Base-by-base conservation (phyloP, 2,888 invertebrate genomes). In the Aphidoletes aphidimyza region DNA sequence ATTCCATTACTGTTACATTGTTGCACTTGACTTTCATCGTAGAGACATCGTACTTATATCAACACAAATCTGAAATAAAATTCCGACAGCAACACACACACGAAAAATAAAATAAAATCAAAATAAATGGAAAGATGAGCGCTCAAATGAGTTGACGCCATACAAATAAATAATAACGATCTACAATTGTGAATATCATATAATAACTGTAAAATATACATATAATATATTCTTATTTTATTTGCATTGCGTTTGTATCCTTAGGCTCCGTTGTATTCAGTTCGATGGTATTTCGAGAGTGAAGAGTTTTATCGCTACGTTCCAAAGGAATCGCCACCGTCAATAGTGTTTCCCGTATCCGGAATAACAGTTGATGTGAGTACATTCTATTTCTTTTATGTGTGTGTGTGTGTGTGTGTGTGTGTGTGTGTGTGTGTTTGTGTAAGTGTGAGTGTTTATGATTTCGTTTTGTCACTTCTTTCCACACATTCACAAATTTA, bases 291-390 rank as follows among this genome's bases (percentile, higher is more conserved):
- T 89, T 91, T 92, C 87, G 92, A 92, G 86, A 88, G 89, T 42
- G 90, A 91, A 86, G 93, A 93, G 88, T 93, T 93, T 89, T 93
- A 93, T 89, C 91, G 93, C 86, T 93, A 90, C 88, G 91, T 92
- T 85, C 93, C 93, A 47, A 92, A 92, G 86, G 92, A 92, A 87
- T 88, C 90, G 78, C 92, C 92, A 47, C 91, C 92, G 84, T 91
- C 92, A 86, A 90, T 91, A 86, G 91, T 91, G 85, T 93, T 92
- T 88, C 89, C 91, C 26, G 91, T 92, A 85, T 90, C 91, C 49
- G 92, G 92, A 86, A 91, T 93, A 86, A 90, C 91, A 88, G 92
- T 93, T 85, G 92, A 93, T 88, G 93, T 93, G 89, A 92, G 92
- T 92, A 86, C 83, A 85, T 85, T 84, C 17, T 78, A 5, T 78